These are phyloP conservation scores for Corythornis cristatus DNA, from an alignment of 2,113 vertebrate species.

Conservation along the genomic window DNA sequence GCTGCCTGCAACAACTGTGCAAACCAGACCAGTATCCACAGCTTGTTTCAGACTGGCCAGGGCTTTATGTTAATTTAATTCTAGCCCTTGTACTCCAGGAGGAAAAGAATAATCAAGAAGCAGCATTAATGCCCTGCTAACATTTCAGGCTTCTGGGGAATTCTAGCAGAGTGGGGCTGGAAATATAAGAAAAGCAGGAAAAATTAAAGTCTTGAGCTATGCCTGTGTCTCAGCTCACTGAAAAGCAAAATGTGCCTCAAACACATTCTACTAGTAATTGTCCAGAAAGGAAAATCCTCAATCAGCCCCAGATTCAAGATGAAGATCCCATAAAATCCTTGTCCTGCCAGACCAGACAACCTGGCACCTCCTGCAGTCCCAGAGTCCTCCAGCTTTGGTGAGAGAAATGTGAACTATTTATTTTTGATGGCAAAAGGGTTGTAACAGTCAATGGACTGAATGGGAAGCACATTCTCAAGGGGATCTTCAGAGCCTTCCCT, in stretches of 20 bases:
- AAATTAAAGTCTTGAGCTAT: not conserved
- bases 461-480: not conserved
- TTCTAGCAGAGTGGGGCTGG: not conserved
- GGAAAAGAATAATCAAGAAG: not conserved
- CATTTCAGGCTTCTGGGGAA: not conserved
- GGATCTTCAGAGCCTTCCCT: not conserved
- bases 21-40: not conserved
- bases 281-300: not conserved
- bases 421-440: not conserved
- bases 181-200: not conserved
- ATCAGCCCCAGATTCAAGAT: not conserved
- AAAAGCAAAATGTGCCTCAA: not conserved
- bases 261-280: not conserved
- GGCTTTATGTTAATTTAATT: not conserved
- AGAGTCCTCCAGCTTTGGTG: not conserved
- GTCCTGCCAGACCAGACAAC: not conserved
- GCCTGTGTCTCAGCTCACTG: not conserved
- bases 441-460: accelerated
- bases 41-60: not conserved
- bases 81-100: not conserved
- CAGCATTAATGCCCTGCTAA: not conserved
- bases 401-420: accelerated
- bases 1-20: not conserved
- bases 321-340: not conserved
- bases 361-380: not conserved